Conservation (phyloP, 2,797 vertebrate genomes). For the Acipenser transmontanus region DNA sequence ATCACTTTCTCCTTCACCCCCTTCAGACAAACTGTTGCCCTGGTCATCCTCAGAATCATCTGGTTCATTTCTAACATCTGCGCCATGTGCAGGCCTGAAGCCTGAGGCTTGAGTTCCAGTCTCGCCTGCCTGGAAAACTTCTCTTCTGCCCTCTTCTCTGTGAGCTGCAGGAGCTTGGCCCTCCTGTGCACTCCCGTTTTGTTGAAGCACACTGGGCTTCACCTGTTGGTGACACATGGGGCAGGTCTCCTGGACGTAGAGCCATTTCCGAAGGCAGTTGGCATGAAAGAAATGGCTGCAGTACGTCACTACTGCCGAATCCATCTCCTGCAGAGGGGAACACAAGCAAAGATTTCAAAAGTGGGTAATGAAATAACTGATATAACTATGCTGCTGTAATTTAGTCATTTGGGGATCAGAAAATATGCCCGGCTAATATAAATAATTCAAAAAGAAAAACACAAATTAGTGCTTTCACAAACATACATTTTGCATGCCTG, state of each 20-base stretch:
- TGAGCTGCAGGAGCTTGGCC: conserved; percentile 18
- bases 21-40: not conserved
- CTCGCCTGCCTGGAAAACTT: conserved; percentile 14
- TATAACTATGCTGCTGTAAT: no score
- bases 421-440: not conserved
- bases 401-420: not conserved
- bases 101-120: conserved; percentile 17
- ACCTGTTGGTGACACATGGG: conserved; percentile 75
- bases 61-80: not conserved
- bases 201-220: conserved; percentile 24
- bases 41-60: not conserved
- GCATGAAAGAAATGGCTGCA: conserved; percentile 76
- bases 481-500: not conserved
- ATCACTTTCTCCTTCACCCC: not conserved
- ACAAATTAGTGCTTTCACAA: not conserved
- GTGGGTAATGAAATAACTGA: no score
- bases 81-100: not conserved
- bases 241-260: conserved; percentile 77
- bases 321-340: conserved; percentile 62
- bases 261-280: conserved; percentile 74
- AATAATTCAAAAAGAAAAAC: not conserved
- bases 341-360: no score
- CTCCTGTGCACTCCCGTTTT: conserved; percentile 20
- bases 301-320: conserved; percentile 65
- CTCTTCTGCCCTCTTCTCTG: not conserved